Percentiles rank a stretch among this genome's conserved stretches.
Evolutionary conservation across 2,888 invertebrate species (phyloP).

Genomic region (Eucera pruinosa): DNA sequence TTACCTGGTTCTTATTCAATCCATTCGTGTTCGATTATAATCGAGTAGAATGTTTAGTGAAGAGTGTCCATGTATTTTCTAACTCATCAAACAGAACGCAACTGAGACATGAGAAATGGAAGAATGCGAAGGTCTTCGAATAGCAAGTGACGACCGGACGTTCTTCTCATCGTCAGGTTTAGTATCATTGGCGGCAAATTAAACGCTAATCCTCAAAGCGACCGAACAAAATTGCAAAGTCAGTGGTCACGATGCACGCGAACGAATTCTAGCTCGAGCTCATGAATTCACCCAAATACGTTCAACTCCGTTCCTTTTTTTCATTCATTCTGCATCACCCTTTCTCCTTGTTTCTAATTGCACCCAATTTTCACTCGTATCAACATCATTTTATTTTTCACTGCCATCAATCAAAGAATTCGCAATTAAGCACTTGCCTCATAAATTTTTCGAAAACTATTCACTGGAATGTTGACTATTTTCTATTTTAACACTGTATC

Average conservation of each 20-base stretch:
- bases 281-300: slow-evolving; percentile 35
- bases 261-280: slow-evolving; percentile 53
- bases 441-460: no score
- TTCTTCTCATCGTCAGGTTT: slow-evolving; percentile 74
- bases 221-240: slow-evolving; percentile 75
- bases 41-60: no score
- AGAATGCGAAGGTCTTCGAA: slow-evolving; percentile 39
- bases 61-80: background rate
- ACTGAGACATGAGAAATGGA: slow-evolving; percentile 16
- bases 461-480: no score
- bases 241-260: slow-evolving; percentile 44
- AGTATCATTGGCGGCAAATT: slow-evolving; percentile 79
- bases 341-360: background rate
- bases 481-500: no score
- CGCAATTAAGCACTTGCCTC: no score
- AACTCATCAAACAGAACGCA: background rate
- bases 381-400: background rate
- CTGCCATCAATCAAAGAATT: background rate
- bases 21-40: no score
- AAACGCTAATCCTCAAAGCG: slow-evolving; percentile 74
- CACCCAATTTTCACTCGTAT: slow-evolving; percentile 6
- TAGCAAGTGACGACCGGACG: slow-evolving; percentile 53
- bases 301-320: background rate
- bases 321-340: background rate
- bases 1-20: no score